Evolutionary conservation across 2,888 invertebrate genomes (phyloP), one percentile per base, ranked within the genome.

Genomic region (Pterostichus niger): DNA sequence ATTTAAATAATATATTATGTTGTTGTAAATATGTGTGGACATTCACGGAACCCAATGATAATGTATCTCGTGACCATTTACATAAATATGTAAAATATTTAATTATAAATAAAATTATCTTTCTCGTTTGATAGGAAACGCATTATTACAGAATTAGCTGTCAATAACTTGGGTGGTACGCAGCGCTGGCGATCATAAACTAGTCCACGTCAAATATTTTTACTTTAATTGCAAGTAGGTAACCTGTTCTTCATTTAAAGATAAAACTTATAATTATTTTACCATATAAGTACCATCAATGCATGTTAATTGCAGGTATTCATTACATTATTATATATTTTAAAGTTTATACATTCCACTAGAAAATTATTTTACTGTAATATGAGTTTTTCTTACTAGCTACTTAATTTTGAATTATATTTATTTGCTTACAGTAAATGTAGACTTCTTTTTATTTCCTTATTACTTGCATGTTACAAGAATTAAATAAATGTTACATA

Each of bases 271-370:
- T 71, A 40, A 71, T 71, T 71, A 71, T 71, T 71, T 71, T 71
- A 71, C 68, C 68, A 71, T 71, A 71, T 71, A 71, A 71, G 68
- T 71, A 71, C 68, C 68, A 71, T 71, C 68, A 71, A 71, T 71
- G 68, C 68, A 71, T 71, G 68, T 44, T 71, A 71, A 71, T 71
- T 71, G 68, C 17, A 71, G 68, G 68, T 71, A 71, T 71, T 44
- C 44, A 71, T 71, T 40, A 71, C 68, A 44, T 71, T 71, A 71
- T 71, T 71, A 71, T 71, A 44, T 17, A 71, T 71, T 71, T 44
- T 71, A 71, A 46, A 71, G 24, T 40, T 40, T 71, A 44, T 40
- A 71, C 68, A 71, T 71, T 71, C 68, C 68, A 10, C 40, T 17
- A 40, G 15, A 40, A 11, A 71, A 71, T 44, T 71, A 71, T 71